A percentile compares a stretch with the other conserved stretches of the same genome.
These are phyloP conservation scores for Drosophila merina DNA, from an alignment of 2,888 invertebrate species.

Conservation along the genomic window DNA sequence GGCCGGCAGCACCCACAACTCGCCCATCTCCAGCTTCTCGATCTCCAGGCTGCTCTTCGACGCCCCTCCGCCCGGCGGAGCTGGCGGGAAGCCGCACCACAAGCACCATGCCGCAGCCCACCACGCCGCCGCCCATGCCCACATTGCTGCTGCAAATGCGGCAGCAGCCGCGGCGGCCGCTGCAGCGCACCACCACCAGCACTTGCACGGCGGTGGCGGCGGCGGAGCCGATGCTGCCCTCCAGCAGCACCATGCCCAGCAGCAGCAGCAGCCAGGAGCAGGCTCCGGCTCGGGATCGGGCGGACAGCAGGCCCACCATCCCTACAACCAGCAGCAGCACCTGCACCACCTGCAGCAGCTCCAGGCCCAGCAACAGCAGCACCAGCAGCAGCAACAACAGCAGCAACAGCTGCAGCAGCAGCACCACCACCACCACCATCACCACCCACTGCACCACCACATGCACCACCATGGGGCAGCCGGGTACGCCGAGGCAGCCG, in stretches of 20 bases:
- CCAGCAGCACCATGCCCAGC: slow-evolving; percentile 41
- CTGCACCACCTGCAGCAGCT: slow-evolving; percentile 77
- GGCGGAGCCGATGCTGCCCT: slow-evolving; percentile 54
- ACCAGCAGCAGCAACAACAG: slow-evolving; percentile 51
- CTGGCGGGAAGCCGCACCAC: slow-evolving; percentile 47
- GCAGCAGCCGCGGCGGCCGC: slow-evolving; percentile 53
- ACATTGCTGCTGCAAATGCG: slow-evolving; percentile 62
- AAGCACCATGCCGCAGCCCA: slow-evolving; percentile 9
- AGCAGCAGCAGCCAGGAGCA: not conserved
- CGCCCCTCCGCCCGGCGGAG: slow-evolving; percentile 72
- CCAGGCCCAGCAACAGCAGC: slow-evolving; percentile 63
- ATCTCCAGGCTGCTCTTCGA: slow-evolving; percentile 83
- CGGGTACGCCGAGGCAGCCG: slow-evolving; percentile 69
- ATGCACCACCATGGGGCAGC: slow-evolving; percentile 62
- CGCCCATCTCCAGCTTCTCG: slow-evolving; percentile 84
- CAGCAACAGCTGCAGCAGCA: slow-evolving; percentile 61
- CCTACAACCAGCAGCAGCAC: slow-evolving; percentile 81
- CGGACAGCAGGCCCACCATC: slow-evolving; percentile 73
- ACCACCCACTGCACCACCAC: slow-evolving; percentile 37
- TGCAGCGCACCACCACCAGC: slow-evolving; percentile 48
- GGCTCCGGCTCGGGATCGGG: slow-evolving; percentile 24
- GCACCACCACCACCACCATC: slow-evolving; percentile 50
- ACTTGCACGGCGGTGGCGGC: slow-evolving; percentile 45
- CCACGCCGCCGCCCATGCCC: slow-evolving; percentile 52
- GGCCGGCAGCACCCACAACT: slow-evolving; percentile 83